These are phyloP conservation scores for Xenus cinereus DNA, from an alignment of 2,113 vertebrate species.

Conservation along the genomic window DNA sequence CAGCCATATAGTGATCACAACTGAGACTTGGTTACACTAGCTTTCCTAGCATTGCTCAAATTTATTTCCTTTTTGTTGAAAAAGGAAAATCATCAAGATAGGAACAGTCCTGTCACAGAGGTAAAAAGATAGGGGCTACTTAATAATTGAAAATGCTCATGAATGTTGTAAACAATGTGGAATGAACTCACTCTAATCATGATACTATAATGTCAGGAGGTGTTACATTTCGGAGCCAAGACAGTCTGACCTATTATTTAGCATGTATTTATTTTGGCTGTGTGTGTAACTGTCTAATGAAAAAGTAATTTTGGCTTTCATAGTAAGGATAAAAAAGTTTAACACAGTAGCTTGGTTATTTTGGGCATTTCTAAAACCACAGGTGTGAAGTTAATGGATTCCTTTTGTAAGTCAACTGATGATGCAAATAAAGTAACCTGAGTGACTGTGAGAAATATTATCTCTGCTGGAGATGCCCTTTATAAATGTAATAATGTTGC, in stretches of 20 bases:
- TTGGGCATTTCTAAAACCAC: neutral
- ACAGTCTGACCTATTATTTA: conserved; percentile 84
- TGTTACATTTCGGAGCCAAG: conserved; percentile 84
- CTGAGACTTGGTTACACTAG: rapidly evolving
- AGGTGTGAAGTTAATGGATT: neutral
- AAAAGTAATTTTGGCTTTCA: conserved; percentile 28
- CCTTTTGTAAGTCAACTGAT: neutral
- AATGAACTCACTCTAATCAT: conserved; percentile 86
- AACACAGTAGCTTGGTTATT: neutral
- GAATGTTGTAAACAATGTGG: conserved; percentile 87
- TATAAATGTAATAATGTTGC: conserved; percentile 62
- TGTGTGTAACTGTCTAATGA: neutral
- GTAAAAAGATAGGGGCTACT: conserved; percentile 86
- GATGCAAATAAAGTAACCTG: conserved; percentile 61
- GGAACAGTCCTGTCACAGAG: conserved; percentile 71
- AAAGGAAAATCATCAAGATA: conserved; percentile 73
- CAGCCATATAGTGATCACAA: neutral
- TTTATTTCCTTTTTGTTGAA: conserved; percentile 72
- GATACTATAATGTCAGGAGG: conserved; percentile 82
- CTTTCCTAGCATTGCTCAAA: neutral
- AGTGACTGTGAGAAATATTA: conserved; percentile 69
- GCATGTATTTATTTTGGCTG: conserved; percentile 58
- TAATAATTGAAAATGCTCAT: conserved; percentile 90
- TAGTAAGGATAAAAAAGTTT: neutral
- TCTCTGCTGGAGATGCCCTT: conserved; percentile 37